These are phyloP conservation scores for Amphipyra tragopoginis DNA, from an alignment of 2,888 invertebrate species.

Conservation along the genomic window DNA sequence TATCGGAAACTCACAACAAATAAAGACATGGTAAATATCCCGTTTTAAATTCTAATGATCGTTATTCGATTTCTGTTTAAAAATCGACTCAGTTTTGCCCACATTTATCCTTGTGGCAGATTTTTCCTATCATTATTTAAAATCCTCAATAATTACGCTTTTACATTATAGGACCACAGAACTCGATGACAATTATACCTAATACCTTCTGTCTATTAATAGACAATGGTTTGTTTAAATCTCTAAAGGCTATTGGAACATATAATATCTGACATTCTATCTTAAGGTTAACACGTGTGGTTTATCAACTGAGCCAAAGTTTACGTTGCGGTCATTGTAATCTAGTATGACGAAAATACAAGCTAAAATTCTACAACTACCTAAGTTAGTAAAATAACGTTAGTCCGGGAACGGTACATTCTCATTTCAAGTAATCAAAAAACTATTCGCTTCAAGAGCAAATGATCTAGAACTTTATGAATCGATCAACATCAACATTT, in stretches of 20 bases:
- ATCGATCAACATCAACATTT: too few relatives aligned
- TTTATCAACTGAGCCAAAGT: conserved; percentile 52
- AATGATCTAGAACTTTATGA: too few relatives aligned
- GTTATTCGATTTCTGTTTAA: neutral
- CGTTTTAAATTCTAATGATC: too few relatives aligned
- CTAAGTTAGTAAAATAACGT: neutral
- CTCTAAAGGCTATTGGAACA: too few relatives aligned
- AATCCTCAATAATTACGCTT: too few relatives aligned
- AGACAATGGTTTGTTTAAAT: too few relatives aligned
- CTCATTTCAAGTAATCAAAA: neutral
- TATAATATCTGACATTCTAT: conserved; percentile 34
- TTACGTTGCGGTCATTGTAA: conserved; percentile 46
- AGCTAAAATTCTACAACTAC: conserved; percentile 15
- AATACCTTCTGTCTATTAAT: too few relatives aligned
- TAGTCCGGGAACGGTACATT: neutral
- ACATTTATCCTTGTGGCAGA: conserved; percentile 2
- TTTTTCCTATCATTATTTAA: too few relatives aligned
- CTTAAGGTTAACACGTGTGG: conserved; percentile 47
- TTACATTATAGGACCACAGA: too few relatives aligned
- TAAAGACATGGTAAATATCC: too few relatives aligned
- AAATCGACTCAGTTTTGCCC: neutral
- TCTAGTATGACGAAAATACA: conserved; percentile 38
- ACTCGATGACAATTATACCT: too few relatives aligned
- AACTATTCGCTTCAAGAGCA: neutral
- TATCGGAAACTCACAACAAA: too few relatives aligned